Conservation (phyloP, 35 echinoderm and acorn worm genomes). For the Heliocidaris erythrogramma region DNA sequence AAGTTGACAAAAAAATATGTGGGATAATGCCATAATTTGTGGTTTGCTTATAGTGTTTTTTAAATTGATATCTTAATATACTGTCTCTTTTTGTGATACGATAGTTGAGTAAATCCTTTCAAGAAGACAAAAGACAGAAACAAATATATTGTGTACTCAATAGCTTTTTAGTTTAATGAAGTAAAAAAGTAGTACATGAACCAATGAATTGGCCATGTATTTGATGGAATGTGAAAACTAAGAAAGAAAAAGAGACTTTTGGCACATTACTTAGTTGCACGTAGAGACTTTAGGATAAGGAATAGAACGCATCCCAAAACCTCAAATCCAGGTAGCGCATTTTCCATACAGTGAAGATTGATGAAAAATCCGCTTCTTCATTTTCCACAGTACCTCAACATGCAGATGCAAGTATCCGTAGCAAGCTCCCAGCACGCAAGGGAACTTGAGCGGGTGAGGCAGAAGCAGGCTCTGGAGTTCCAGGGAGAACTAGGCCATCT, state of each 20-base stretch:
- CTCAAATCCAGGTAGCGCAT: neutral
- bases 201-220: neutral
- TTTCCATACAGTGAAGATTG: neutral
- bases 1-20: no score
- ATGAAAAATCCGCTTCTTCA: neutral
- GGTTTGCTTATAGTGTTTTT: no score
- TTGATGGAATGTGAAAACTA: neutral
- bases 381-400: constrained; percentile 75
- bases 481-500: constrained; percentile 64
- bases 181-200: no score
- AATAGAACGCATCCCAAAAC: neutral
- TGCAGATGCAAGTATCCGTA: constrained; percentile 81
- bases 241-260: no score
- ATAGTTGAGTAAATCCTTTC: no score
- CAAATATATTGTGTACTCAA: neutral
- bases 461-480: constrained; percentile 53
- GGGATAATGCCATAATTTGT: no score
- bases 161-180: neutral
- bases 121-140: no score
- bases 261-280: neutral
- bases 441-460: constrained; percentile 78
- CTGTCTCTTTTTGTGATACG: no score
- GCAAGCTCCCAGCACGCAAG: constrained; percentile 72
- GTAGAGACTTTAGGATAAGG: neutral
- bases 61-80: no score